phyloP scores from a whole-genome alignment of 2,113 vertebrate species.

The Notiomystis cincta region DNA sequence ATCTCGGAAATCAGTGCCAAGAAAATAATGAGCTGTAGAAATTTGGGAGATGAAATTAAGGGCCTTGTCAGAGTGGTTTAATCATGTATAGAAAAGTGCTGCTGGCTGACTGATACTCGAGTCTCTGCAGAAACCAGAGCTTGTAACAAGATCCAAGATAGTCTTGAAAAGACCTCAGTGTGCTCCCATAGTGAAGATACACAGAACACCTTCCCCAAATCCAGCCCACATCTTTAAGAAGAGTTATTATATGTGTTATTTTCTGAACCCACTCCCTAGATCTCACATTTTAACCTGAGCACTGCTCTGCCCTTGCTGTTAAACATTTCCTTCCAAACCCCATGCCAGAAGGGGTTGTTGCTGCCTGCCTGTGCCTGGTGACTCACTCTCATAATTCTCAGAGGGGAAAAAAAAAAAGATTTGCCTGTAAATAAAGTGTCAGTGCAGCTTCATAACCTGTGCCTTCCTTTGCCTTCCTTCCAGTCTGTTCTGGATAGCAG shows the following conservation, averaged over 20 bases:
- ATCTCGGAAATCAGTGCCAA: neutral
- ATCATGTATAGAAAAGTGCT: slow-evolving; percentile 3
- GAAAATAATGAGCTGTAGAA: slow-evolving; percentile 49
- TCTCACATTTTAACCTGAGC: neutral
- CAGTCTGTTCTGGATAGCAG: neutral
- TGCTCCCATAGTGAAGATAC: neutral
- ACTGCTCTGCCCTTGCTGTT: neutral
- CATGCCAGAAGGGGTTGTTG: neutral
- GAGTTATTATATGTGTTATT: neutral
- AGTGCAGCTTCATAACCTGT: neutral
- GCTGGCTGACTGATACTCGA: neutral
- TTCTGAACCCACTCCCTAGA: neutral
- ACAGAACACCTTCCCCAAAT: neutral
- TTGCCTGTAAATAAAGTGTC: neutral
- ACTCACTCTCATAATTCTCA: neutral
- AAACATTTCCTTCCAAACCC: neutral
- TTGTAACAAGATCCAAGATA: neutral
- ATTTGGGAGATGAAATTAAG: slow-evolving; percentile 19
- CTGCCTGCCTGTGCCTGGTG: neutral
- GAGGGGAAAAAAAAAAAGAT: neutral
- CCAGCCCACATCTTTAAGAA: neutral
- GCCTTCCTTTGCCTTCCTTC: neutral
- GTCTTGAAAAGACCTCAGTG: neutral
- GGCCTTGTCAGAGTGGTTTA: slow-evolving; percentile 29
- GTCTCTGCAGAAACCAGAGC: slow-evolving; percentile 33